Evolutionary conservation across 2,888 invertebrate species (phyloP).

Genomic region (Cordylochernes scorpioides): DNA sequence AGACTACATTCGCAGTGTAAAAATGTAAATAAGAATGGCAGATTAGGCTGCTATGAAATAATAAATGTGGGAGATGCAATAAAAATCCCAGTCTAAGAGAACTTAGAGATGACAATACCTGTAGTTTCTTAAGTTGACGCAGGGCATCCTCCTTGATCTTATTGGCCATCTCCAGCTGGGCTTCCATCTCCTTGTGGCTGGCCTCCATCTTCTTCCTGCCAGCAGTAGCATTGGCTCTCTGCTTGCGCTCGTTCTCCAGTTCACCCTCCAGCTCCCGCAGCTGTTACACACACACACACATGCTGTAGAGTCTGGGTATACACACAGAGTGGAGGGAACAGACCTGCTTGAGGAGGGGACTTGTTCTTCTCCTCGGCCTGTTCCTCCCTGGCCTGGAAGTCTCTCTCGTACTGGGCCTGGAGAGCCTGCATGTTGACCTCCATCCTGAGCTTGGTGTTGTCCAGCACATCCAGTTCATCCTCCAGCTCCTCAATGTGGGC

Average conservation of each 20-base stretch:
- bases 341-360: constrained; percentile 71
- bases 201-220: constrained; percentile 76
- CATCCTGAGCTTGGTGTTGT: constrained; percentile 79
- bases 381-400: constrained; percentile 69
- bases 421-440: constrained; percentile 97
- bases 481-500: constrained; percentile 86
- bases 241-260: constrained; percentile 83
- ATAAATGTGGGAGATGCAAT: not conserved
- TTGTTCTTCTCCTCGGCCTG: constrained; percentile 76
- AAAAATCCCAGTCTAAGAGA: not conserved
- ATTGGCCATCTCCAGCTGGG: constrained; percentile 72
- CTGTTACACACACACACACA: constrained; percentile 1
- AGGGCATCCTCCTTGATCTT: constrained; percentile 85
- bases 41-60: not conserved
- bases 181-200: constrained; percentile 71
- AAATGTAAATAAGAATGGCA: not conserved
- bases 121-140: constrained; percentile 78
- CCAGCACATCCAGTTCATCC: constrained; percentile 77
- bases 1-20: too few relatives aligned
- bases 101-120: constrained; percentile 16
- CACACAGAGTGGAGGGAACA: not conserved
- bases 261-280: constrained; percentile 68
- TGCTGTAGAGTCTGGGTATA: too few relatives aligned
- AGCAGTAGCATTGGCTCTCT: constrained; percentile 58
- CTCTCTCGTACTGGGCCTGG: constrained; percentile 76